Conservation (phyloP, 2,888 invertebrate genomes). For the Melolontha melolontha region DNA sequence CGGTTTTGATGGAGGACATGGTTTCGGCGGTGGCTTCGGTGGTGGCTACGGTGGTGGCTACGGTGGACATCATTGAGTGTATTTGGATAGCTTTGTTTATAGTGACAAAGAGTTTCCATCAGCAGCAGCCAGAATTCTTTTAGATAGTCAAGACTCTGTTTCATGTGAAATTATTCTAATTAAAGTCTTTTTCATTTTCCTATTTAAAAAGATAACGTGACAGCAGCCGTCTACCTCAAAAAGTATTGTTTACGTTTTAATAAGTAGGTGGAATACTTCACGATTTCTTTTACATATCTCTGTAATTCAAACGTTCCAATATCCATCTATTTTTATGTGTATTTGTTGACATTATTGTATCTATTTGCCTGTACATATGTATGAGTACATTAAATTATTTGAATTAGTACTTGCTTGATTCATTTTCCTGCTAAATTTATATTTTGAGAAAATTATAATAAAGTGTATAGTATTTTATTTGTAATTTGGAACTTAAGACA, state of each 20-base stretch:
- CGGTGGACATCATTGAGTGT: constrained; percentile 26
- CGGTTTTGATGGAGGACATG: constrained; percentile 17
- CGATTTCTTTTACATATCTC: constrained; percentile 16
- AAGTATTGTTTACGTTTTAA: constrained; percentile 7
- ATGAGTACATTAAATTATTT: constrained; percentile 29
- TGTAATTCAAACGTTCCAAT: neutral
- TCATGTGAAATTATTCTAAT: constrained; percentile 6
- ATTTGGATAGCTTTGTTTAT: constrained; percentile 37
- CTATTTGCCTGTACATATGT: constrained; percentile 22
- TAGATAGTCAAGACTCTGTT: constrained; percentile 18
- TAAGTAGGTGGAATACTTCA: constrained; percentile 33
- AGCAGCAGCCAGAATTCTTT: constrained; percentile 34
- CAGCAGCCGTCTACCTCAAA: constrained; percentile 37
- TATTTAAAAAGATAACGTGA: constrained; percentile 21
- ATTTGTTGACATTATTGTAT: constrained; percentile 23
- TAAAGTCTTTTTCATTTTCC: neutral
- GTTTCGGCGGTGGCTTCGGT: constrained; percentile 19
- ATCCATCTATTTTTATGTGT: constrained; percentile 14
- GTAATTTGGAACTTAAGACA: no score
- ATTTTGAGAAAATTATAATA: no score
- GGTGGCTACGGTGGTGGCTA: constrained; percentile 38
- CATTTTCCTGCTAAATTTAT: no score
- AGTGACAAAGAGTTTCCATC: constrained; percentile 35
- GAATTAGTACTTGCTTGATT: neutral
- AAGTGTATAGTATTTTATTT: no score